Evolutionary conservation across 2,113 vertebrate species (phyloP).

Genomic region (Grammomys dolichurus): DNA sequence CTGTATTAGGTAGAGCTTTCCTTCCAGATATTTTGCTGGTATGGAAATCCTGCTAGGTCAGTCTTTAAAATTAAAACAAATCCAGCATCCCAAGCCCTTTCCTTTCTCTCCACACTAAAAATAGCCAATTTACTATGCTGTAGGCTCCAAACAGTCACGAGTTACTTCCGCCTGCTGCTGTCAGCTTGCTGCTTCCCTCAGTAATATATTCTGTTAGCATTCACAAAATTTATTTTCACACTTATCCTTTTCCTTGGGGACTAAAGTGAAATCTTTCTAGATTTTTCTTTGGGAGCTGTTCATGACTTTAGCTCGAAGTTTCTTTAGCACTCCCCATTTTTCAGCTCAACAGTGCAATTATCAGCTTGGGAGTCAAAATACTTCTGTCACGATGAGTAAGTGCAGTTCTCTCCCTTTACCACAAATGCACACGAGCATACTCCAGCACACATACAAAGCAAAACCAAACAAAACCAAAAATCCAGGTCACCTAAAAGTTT

Average conservation of each 20-base stretch:
- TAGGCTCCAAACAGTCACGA: slow-evolving; percentile 87
- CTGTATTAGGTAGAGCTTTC: slow-evolving; percentile 19
- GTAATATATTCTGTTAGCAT: slow-evolving; percentile 75
- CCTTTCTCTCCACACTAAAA: slow-evolving; percentile 88
- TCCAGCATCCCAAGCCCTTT: slow-evolving; percentile 79
- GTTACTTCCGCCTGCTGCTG: slow-evolving; percentile 84
- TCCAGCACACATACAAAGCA: neutral
- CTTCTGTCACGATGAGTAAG: slow-evolving; percentile 43
- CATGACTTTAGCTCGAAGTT: neutral
- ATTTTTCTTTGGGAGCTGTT: slow-evolving; percentile 18
- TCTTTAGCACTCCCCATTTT: slow-evolving; percentile 44
- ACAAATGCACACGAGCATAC: neutral
- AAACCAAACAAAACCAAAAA: slow-evolving; percentile 22
- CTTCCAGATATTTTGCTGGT: slow-evolving; percentile 51
- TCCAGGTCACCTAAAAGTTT: neutral
- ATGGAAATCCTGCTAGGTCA: slow-evolving; percentile 68
- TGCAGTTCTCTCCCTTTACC: neutral
- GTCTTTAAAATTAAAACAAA: slow-evolving; percentile 85
- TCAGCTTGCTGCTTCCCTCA: slow-evolving; percentile 86
- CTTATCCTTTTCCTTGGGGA: slow-evolving; percentile 61
- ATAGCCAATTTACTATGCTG: slow-evolving; percentile 90
- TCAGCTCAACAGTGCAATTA: slow-evolving; percentile 51
- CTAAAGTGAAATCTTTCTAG: slow-evolving; percentile 49
- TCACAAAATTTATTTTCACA: slow-evolving; percentile 76
- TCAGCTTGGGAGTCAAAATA: slow-evolving; percentile 53